Percentiles rank a stretch among this genome's conserved stretches.
These are phyloP conservation scores for Globodera ellingtonae DNA, from an alignment of 1,140 invertebrate species.

Conservation along the genomic window DNA sequence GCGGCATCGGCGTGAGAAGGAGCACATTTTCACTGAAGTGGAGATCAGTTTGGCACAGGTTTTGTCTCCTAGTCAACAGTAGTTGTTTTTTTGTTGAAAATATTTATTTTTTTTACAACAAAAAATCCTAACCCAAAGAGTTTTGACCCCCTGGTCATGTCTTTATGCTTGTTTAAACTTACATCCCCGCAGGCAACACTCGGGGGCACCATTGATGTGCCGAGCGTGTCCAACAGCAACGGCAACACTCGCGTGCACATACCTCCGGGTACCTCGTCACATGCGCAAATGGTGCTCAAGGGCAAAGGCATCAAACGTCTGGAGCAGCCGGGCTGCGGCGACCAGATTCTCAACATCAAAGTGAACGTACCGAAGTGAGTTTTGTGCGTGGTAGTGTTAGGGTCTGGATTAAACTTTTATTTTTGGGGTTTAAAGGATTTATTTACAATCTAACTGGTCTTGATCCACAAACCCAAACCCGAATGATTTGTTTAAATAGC, in stretches of 20 bases:
- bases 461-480: too few relatives aligned
- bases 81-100: too few relatives aligned
- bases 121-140: too few relatives aligned
- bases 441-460: not conserved
- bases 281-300: slow-evolving; percentile 78
- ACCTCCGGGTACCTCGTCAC: slow-evolving; percentile 85
- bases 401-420: not conserved
- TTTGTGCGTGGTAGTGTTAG: not conserved
- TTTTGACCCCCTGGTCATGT: too few relatives aligned
- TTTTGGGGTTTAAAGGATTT: not conserved
- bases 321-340: slow-evolving; percentile 84
- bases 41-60: slow-evolving; percentile 70
- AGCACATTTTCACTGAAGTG: slow-evolving; percentile 83
- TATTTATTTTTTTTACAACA: too few relatives aligned
- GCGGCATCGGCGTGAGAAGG: slow-evolving; percentile 86
- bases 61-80: not conserved
- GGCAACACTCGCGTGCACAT: slow-evolving; percentile 70
- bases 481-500: too few relatives aligned
- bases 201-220: slow-evolving; percentile 85
- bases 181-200: slow-evolving; percentile 80
- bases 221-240: slow-evolving; percentile 82
- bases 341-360: slow-evolving; percentile 94
- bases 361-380: slow-evolving; percentile 73
- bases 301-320: slow-evolving; percentile 88
- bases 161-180: too few relatives aligned